These are phyloP conservation scores for Momotus momota DNA, from an alignment of 2,797 vertebrate genomes.

Conservation along the genomic window DNA sequence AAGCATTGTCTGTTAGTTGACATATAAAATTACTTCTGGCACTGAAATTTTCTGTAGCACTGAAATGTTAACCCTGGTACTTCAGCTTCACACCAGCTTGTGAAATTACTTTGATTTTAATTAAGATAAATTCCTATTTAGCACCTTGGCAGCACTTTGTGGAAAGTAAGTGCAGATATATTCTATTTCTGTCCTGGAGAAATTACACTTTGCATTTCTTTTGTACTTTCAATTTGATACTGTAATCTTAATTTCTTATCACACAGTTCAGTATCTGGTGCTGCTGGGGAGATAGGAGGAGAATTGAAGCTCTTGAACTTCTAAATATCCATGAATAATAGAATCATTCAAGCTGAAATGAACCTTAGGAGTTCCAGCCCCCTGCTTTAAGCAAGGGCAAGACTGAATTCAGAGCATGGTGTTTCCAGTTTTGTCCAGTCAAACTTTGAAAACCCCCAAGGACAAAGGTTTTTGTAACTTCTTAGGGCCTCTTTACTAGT, in stretches of 20 bases:
- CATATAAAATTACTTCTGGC: background rate
- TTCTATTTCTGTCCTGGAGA: background rate
- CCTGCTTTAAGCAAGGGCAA: background rate
- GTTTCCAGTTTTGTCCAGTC: background rate
- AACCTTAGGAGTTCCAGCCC: background rate
- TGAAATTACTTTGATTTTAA: constrained; percentile 63
- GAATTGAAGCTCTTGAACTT: constrained; percentile 33
- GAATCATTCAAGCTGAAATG: background rate
- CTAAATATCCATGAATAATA: constrained; percentile 34
- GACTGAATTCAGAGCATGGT: background rate
- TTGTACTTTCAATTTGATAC: constrained; percentile 7
- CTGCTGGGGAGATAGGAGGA: background rate
- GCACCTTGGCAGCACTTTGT: background rate
- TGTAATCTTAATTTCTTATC: constrained; percentile 45
- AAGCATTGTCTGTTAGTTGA: background rate
- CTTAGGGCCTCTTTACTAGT: background rate
- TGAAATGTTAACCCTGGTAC: constrained; percentile 26
- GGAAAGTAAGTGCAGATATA: background rate
- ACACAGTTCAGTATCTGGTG: constrained; percentile 4
- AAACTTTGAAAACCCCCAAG: background rate
- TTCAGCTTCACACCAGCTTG: background rate
- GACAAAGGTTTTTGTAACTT: background rate
- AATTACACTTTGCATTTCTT: constrained; percentile 40
- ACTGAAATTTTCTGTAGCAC: background rate
- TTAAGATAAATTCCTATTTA: constrained; percentile 54